A percentile compares a stretch with the other conserved stretches of the same genome.
These are phyloP conservation scores for Enteromius mattozi DNA, from an alignment of 2,797 vertebrate species.

Conservation along the genomic window DNA sequence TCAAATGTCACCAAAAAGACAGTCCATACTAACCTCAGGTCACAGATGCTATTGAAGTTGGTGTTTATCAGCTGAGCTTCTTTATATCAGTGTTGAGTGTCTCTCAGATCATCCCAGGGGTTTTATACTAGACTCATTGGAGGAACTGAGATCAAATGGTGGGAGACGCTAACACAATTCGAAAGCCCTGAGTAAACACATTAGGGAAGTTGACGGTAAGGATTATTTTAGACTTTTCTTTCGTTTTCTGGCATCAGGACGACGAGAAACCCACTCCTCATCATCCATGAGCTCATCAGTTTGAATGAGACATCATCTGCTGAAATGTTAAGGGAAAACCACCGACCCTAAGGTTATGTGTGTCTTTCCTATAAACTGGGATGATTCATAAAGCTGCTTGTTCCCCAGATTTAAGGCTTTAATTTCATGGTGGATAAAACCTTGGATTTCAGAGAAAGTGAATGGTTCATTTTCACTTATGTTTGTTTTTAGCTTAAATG, in stretches of 20 bases:
- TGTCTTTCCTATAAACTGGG: not conserved
- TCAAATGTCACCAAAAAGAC: not conserved
- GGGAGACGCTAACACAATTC: not conserved
- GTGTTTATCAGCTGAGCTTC: not conserved
- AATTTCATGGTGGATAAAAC: too few species aligned
- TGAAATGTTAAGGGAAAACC: not conserved
- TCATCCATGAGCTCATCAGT: not conserved
- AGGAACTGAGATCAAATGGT: not conserved
- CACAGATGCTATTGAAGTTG: not conserved
- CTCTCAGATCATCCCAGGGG: not conserved
- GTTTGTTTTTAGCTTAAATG: too few species aligned
- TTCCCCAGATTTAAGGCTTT: not conserved
- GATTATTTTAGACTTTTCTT: not conserved
- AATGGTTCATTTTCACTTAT: too few species aligned
- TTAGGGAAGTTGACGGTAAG: not conserved
- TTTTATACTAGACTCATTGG: not conserved
- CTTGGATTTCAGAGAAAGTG: too few species aligned
- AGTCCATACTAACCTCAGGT: not conserved
- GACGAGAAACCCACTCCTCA: not conserved
- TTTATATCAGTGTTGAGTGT: not conserved
- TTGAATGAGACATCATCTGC: not conserved
- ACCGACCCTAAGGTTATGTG: not conserved
- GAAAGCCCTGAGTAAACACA: not conserved
- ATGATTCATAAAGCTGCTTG: not conserved
- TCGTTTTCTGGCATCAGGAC: not conserved